phyloP scores from a whole-genome alignment of 2,113 vertebrate genomes.

The Lonchura striata region DNA sequence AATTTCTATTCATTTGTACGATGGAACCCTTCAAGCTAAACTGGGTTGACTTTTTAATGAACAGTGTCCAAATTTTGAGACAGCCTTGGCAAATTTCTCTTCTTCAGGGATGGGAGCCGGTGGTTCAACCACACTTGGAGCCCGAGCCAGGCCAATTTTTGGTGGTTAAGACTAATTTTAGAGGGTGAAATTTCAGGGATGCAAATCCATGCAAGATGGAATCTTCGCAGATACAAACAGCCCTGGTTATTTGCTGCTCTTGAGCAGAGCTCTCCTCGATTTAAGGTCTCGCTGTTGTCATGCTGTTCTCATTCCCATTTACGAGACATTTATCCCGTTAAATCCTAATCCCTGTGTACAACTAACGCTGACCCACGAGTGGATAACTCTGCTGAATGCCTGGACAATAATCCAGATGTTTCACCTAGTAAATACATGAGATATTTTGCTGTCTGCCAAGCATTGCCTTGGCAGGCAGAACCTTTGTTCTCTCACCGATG shows the following conservation, averaged over 20 bases:
- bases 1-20: not conserved
- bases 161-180: constrained; percentile 33
- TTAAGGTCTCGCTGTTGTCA: not conserved
- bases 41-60: constrained; percentile 43
- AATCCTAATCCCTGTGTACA: not conserved
- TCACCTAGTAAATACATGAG: constrained; percentile 29
- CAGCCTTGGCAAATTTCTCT: not conserved
- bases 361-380: not conserved
- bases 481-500: not conserved
- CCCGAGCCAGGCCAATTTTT: not conserved
- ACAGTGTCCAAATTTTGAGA: constrained; percentile 1
- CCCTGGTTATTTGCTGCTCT: not conserved
- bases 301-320: not conserved
- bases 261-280: not conserved
- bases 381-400: not conserved
- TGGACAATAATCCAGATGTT: constrained; percentile 41
- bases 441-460: not conserved
- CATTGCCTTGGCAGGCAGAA: not conserved
- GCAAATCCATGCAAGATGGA: constrained; percentile 2
- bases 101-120: not conserved
- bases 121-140: constrained; percentile 41
- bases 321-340: not conserved
- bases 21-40: constrained; percentile 48
- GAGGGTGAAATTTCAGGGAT: constrained; percentile 22
- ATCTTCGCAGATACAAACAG: not conserved